Base-by-base conservation (phyloP, 2,888 invertebrate species). In the Athalia cordata region DNA sequence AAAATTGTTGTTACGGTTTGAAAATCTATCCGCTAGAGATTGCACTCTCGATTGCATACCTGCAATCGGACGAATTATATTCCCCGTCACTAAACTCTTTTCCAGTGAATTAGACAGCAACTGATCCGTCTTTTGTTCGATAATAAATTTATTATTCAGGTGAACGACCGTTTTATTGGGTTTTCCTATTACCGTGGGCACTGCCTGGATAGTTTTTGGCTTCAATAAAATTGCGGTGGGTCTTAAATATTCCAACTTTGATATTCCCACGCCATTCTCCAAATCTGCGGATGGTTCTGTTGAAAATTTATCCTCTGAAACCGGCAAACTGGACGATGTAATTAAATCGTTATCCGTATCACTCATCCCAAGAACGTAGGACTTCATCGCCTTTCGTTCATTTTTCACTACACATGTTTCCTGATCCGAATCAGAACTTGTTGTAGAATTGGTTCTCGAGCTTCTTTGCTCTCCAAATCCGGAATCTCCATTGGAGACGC, bases 121-220 rank as follows among this genome's bases (percentile, higher is more conserved):
- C 29, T 29, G 29, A 29, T 29, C 29, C 29, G 29, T 70, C 9
- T 15, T 64, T 7, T 78, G 75, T 5, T 72, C 72, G 6, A 11
- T 3, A 15, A 47, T 50, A 5, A 59, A 13, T 9, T 80, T 67
- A 11, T 78, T 79, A 29, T 79, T 82, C 50, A 82, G 72, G 77
- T 82, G 81, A 3, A 82, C 82, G 7, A 82, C 81, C 7, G 82
- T 82, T 0, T 70, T 81, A n/a, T 82, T 82, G 9, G 82, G 61
- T 70, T 80, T 81, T 66, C 64, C 29, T 8, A 62, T 13, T n/a
- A 4, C 66, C 9, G 8, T 4, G 15, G 62, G 8, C 15, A 15
- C 5, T 9, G 8, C 11, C 49, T 43, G 43, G 45, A 11, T 45
- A 4, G 66, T 11, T 11, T 75, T 75, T 3, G 75, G 61, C 11